A percentile compares a stretch with the other conserved stretches of the same genome.
phyloP scores from a whole-genome alignment of 1,140 invertebrate species.

The Dendroctonus valens region DNA sequence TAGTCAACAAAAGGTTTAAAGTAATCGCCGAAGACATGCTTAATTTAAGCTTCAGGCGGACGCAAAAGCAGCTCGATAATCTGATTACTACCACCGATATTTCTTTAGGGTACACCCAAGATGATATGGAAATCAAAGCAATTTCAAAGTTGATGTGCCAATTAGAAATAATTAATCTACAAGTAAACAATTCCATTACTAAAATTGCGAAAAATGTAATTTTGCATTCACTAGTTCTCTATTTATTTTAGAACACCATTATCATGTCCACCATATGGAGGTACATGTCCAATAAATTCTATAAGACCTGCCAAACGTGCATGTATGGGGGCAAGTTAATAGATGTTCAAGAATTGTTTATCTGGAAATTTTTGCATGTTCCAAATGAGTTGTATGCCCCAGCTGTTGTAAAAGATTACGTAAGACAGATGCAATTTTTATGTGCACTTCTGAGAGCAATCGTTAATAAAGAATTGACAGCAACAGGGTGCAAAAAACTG shows the following conservation, averaged over 20 bases:
- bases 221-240: background rate
- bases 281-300: conserved; percentile 42
- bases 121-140: conserved; percentile 43
- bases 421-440: conserved; percentile 12
- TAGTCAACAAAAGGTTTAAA: conserved; percentile 43
- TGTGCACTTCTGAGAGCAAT: no score
- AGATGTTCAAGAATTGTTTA: conserved; percentile 36
- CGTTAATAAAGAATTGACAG: background rate
- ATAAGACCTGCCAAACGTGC: conserved; percentile 33
- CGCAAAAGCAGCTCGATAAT: conserved; percentile 34
- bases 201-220: background rate
- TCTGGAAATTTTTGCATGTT: conserved; percentile 38
- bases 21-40: conserved; percentile 39
- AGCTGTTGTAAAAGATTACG: conserved; percentile 40
- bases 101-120: conserved; percentile 36
- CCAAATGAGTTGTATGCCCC: conserved; percentile 40
- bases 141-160: conserved; percentile 39
- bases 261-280: conserved; percentile 43
- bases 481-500: background rate
- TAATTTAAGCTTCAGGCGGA: conserved; percentile 37
- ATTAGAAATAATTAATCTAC: conserved; percentile 42
- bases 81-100: conserved; percentile 32
- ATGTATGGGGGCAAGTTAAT: conserved; percentile 44
- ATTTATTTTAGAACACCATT: conserved; percentile 36
- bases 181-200: conserved; percentile 28